Percentiles rank a stretch among this genome's conserved stretches.
These are phyloP conservation scores for Suricata suricatta DNA, from an alignment of 2,113 vertebrate genomes.

Conservation along the genomic window DNA sequence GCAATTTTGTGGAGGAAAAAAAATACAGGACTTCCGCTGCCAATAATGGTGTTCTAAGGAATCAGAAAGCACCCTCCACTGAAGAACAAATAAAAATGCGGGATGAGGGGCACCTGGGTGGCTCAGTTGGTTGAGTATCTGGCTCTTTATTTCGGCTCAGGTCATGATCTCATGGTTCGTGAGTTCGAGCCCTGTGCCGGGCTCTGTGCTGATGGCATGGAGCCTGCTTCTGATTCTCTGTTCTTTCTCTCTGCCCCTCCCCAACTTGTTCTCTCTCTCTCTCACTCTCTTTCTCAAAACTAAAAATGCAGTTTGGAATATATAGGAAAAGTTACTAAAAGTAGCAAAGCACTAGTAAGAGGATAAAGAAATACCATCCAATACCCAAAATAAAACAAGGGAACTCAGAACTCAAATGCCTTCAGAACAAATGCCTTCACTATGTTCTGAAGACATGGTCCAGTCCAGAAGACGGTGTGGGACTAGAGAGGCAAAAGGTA, in stretches of 20 bases:
- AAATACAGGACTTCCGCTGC: background rate
- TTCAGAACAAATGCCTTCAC: background rate
- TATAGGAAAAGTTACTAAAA: background rate
- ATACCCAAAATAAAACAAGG: background rate
- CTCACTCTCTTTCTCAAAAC: too few species aligned
- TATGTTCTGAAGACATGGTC: background rate
- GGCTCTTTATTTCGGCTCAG: too few species aligned
- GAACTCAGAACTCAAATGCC: background rate
- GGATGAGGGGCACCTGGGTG: too few species aligned
- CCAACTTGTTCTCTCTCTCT: too few species aligned
- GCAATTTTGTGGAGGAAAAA: background rate
- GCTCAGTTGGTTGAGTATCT: too few species aligned
- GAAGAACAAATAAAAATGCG: background rate
- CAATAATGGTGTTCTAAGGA: background rate
- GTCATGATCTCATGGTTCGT: too few species aligned
- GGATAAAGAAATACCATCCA: background rate
- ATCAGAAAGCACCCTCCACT: background rate
- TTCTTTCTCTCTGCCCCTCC: too few species aligned
- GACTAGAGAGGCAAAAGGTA: background rate
- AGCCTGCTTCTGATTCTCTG: too few species aligned
- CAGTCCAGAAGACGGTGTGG: background rate
- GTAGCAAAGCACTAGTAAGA: background rate
- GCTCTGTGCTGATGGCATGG: too few species aligned
- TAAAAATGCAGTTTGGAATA: background rate
- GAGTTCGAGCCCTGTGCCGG: too few species aligned